phyloP scores from a whole-genome alignment of 2,113 vertebrate genomes.

The Tachysurus fulvidraco region DNA sequence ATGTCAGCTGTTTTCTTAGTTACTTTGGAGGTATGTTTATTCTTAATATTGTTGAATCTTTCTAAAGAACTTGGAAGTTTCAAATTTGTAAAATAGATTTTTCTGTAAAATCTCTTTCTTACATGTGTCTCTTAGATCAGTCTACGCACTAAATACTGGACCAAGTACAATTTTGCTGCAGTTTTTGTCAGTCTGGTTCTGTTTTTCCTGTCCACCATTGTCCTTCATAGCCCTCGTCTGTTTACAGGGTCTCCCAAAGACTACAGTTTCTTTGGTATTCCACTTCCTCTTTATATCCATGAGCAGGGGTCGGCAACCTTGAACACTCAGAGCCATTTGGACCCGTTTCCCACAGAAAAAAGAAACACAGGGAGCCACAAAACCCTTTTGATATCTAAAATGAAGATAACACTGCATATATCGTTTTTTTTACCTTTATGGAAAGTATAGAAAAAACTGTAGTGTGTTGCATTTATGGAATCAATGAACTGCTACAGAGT shows the following conservation, averaged over 20 bases:
- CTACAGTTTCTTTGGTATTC: slow-evolving; percentile 82
- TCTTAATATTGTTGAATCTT: not conserved
- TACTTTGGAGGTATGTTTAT: slow-evolving; percentile 77
- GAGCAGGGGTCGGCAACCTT: no score
- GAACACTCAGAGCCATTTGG: no score
- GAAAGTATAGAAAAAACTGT: no score
- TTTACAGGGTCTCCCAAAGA: slow-evolving; percentile 67
- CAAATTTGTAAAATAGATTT: not conserved
- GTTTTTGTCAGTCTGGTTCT: slow-evolving; percentile 70
- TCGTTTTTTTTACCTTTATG: no score
- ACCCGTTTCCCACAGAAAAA: no score
- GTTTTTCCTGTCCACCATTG: slow-evolving; percentile 72
- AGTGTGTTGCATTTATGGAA: no score
- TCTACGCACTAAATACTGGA: slow-evolving; percentile 83
- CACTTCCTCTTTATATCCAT: not conserved
- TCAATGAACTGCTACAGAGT: no score
- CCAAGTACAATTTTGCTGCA: slow-evolving; percentile 63
- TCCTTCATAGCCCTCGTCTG: slow-evolving; percentile 72
- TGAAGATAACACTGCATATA: no score
- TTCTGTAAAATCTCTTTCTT: slow-evolving; percentile 1
- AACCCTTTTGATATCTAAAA: no score
- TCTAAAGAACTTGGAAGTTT: not conserved
- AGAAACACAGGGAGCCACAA: no score
- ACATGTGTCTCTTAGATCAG: slow-evolving; percentile 69
- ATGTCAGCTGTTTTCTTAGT: slow-evolving; percentile 74